Evolutionary conservation across 2,888 invertebrate genomes (phyloP).

Genomic region (Sthenelais limicola): DNA sequence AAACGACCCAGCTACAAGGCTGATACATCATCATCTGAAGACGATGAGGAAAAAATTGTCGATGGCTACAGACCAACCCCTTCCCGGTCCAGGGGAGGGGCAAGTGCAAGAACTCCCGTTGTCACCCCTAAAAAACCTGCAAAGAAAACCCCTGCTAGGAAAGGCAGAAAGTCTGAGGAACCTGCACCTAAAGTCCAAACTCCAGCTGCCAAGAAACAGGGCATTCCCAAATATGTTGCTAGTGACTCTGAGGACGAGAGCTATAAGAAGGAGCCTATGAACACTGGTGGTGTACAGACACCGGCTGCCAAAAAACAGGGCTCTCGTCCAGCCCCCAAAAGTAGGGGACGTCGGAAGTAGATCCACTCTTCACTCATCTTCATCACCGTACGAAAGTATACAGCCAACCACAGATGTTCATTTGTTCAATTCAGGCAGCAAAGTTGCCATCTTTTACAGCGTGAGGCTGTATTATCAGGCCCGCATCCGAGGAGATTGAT

Average conservation of each 20-base stretch:
- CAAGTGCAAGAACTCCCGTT: background rate
- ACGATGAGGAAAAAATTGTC: conserved; percentile 3
- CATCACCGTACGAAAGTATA: too few relatives aligned
- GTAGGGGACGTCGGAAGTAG: too few relatives aligned
- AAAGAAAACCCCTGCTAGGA: conserved; percentile 1
- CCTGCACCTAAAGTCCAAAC: conserved; percentile 9
- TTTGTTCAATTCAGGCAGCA: too few relatives aligned
- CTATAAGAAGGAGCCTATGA: background rate
- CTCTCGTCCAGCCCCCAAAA: conserved; percentile 8
- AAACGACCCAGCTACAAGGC: background rate
- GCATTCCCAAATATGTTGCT: background rate
- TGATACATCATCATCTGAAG: background rate
- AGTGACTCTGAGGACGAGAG: background rate
- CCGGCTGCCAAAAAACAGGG: conserved; percentile 26
- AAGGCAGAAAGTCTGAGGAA: background rate
- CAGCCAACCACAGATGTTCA: too few relatives aligned
- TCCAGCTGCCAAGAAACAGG: conserved; percentile 32
- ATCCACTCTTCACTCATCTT: too few relatives aligned
- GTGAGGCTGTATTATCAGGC: too few relatives aligned
- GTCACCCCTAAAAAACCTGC: background rate
- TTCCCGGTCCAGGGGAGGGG: conserved; percentile 2
- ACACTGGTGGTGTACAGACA: background rate
- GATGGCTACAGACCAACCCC: conserved; percentile 27
- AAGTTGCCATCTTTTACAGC: too few relatives aligned
- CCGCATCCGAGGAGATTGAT: too few relatives aligned